Evolutionary conservation across 2,888 invertebrate species (phyloP), one percentile per base, ranked within the genome.

Genomic region (Acanthosepion pharaonis): DNA sequence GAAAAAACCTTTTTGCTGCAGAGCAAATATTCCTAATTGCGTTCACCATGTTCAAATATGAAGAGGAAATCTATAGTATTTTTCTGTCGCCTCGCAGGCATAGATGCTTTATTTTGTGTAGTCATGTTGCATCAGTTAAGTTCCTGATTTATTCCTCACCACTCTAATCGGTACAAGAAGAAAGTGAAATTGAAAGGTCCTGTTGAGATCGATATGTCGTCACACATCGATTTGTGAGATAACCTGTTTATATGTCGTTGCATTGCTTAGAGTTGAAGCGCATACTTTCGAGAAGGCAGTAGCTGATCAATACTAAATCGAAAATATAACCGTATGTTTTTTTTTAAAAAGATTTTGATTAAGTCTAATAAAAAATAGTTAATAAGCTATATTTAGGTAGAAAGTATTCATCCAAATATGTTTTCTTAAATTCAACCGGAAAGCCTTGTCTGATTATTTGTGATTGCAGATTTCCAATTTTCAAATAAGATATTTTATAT

Each of bases 201-300:
- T 78, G 78, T 33, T 78, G 78, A n/a, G 78, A 78, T 78, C 78
- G 78, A 78, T 78, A 78, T 33, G n/a, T 78, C 78, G n/a, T 78
- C 78, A 33, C 33, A 78, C n/a, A 78, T 78, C 33, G 78, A 78
- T 78, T 33, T n/a, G 15, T 15, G n/a, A n/a, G 78, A 78, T 78
- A n/a, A n/a, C 78, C 78, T 33, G 78, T n/a, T n/a, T n/a, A 78
- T 78, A 33, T 33, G 78, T 78, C 18, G 78, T 78, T 78, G 78
- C 78, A n/a, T 78, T 78, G 33, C n/a, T 78, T 15, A 78, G 15
- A n/a, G n/a, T 64, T 23, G n/a, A 78, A 78, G 33, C 33, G n/a
- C n/a, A 78, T 4, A 33, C 78, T 78, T 78, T 78, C 15, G 11
- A 15, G n/a, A 33, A 78, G 78, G 8, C n/a, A 18, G 78, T n/a